Evolutionary conservation across 2,797 vertebrate species (phyloP).

Genomic region (Rhabdomys pumilio): DNA sequence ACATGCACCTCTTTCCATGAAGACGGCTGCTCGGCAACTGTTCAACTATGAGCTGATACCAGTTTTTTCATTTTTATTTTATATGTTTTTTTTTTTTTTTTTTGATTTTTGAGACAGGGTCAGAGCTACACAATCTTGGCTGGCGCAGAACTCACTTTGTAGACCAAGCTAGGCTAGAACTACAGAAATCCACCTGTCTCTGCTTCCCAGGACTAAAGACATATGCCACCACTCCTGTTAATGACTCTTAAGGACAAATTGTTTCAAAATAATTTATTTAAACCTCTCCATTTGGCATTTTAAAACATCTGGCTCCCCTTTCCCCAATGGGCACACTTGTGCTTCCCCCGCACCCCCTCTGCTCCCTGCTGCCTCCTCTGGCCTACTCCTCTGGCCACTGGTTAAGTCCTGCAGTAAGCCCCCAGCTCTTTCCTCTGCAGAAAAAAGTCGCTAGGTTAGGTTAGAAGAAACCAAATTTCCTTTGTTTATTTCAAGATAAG

Average conservation of each 20-base stretch:
- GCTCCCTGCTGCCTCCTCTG: too few relatives aligned
- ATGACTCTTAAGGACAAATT: background rate
- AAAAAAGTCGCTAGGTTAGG: background rate
- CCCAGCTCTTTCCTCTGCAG: background rate
- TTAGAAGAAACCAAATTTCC: constrained; percentile 25
- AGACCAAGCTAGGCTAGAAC: background rate
- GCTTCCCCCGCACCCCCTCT: too few relatives aligned
- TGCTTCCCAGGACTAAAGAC: background rate
- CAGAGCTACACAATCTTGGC: background rate
- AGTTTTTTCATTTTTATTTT: background rate
- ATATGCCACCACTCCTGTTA: background rate
- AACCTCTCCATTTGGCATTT: background rate
- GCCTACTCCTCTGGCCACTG: too few relatives aligned
- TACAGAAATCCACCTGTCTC: background rate
- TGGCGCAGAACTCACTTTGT: background rate
- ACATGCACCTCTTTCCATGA: background rate
- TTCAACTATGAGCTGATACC: background rate
- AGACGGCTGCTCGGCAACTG: background rate
- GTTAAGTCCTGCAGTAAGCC: background rate
- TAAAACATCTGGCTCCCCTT: background rate
- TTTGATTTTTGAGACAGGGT: background rate
- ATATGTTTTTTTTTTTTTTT: background rate
- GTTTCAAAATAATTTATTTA: background rate
- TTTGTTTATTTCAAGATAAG: background rate
- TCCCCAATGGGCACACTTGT: background rate